Conservation (phyloP, 2,797 vertebrate genomes). For the Leucoraja ocellata region DNA sequence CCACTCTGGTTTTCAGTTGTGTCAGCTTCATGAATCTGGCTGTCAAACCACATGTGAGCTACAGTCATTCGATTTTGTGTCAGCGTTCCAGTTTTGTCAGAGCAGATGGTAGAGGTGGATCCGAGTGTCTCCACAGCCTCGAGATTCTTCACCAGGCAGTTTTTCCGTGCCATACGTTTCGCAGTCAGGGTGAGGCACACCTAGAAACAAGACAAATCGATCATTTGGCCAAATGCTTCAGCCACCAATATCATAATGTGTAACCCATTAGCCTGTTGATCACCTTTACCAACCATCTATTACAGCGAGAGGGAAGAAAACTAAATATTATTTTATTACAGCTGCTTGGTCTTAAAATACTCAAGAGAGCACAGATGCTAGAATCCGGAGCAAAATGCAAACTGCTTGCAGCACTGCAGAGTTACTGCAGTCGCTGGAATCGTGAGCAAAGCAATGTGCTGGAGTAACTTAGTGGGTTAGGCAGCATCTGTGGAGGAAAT, state of each 20-base stretch:
- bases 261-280: background rate
- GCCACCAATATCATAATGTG: background rate
- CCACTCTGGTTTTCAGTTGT: constrained; percentile 84
- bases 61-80: constrained; percentile 82
- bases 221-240: background rate
- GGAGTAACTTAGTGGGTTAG: too few relatives aligned
- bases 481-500: too few relatives aligned
- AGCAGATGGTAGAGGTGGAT: constrained; percentile 79
- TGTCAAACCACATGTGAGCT: constrained; percentile 85
- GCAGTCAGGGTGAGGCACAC: constrained; percentile 93
- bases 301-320: too few relatives aligned
- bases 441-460: too few relatives aligned
- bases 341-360: too few relatives aligned
- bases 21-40: constrained; percentile 79
- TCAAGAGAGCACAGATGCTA: too few relatives aligned
- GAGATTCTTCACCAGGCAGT: constrained; percentile 91
- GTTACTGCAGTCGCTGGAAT: too few relatives aligned
- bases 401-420: too few relatives aligned
- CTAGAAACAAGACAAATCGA: constrained; percentile 47
- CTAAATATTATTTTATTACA: too few relatives aligned
- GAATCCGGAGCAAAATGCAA: too few relatives aligned
- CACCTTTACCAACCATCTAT: background rate
- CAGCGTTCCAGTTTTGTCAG: constrained; percentile 76
- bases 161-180: constrained; percentile 94
- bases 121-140: constrained; percentile 91